These are phyloP conservation scores for Lepisosteus osseus DNA, from an alignment of 2,113 vertebrate genomes.

Conservation along the genomic window DNA sequence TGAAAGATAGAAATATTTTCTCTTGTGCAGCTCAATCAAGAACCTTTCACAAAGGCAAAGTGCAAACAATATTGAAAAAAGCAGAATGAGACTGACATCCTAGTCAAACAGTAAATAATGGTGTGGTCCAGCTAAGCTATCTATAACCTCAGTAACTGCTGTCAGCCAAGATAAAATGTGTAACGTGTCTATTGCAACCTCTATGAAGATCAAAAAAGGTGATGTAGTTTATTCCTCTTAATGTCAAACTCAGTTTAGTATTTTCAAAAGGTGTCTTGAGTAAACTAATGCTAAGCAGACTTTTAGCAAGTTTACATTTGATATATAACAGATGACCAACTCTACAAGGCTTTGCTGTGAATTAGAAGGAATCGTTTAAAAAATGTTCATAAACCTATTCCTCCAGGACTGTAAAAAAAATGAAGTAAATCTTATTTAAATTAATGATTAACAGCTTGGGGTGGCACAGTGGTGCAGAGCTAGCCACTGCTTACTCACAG, in stretches of 20 bases:
- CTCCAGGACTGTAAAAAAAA: too few species aligned
- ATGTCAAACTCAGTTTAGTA: slow-evolving; percentile 66
- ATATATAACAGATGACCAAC: slow-evolving; percentile 55
- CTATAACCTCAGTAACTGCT: slow-evolving; percentile 83
- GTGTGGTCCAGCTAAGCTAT: slow-evolving; percentile 74
- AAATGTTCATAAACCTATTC: too few species aligned
- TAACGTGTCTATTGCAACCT: slow-evolving; percentile 71
- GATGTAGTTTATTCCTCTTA: slow-evolving; percentile 64
- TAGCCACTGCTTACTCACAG: too few species aligned
- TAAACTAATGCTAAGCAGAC: slow-evolving; percentile 64
- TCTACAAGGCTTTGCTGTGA: slow-evolving; percentile 34
- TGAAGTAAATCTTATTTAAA: too few species aligned
- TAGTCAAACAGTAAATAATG: slow-evolving; percentile 89
- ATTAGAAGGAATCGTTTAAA: not conserved
- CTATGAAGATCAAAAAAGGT: slow-evolving; percentile 71
- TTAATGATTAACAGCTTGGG: too few species aligned
- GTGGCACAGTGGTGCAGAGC: too few species aligned
- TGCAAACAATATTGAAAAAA: slow-evolving; percentile 83
- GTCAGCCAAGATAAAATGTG: slow-evolving; percentile 84
- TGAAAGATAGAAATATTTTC: slow-evolving; percentile 89
- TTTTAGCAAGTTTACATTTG: slow-evolving; percentile 58
- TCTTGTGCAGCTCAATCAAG: slow-evolving; percentile 81
- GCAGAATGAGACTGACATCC: slow-evolving; percentile 77
- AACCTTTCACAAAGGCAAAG: slow-evolving; percentile 81
- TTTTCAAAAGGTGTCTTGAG: slow-evolving; percentile 53